Evolutionary conservation across 2,888 invertebrate genomes (phyloP).

Genomic region (Euplagia quadripunctaria): DNA sequence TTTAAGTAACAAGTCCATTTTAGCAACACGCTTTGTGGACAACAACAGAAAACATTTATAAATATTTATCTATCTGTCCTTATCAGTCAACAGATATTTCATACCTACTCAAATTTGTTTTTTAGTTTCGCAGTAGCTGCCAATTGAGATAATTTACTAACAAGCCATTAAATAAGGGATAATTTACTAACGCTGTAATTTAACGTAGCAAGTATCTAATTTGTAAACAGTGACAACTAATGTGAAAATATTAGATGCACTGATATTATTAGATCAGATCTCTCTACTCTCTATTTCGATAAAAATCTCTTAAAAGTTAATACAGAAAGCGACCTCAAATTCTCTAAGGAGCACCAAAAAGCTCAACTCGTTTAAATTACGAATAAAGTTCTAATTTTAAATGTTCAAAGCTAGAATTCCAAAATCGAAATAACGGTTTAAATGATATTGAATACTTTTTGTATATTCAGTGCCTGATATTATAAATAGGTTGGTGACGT

Average conservation of each 20-base stretch:
- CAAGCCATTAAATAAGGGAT: too few species aligned
- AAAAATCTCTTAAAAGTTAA: too few species aligned
- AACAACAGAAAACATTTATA: not conserved
- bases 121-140: too few species aligned
- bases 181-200: too few species aligned
- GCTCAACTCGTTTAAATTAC: not conserved
- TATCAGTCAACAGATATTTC: not conserved
- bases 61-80: not conserved
- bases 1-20: conserved; percentile 2
- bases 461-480: not conserved
- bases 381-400: not conserved
- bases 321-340: too few species aligned
- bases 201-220: not conserved
- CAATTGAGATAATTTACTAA: too few species aligned
- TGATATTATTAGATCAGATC: too few species aligned
- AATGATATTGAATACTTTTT: not conserved
- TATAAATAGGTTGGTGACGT: not conserved
- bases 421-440: not conserved
- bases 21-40: not conserved
- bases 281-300: too few species aligned
- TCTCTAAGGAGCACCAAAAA: not conserved
- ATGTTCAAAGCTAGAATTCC: too few species aligned
- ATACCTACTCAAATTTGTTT: not conserved
- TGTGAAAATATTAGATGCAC: too few species aligned
- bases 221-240: not conserved